Evolutionary conservation across 2,888 invertebrate species (phyloP).

Genomic region (Lapara coniferarum): DNA sequence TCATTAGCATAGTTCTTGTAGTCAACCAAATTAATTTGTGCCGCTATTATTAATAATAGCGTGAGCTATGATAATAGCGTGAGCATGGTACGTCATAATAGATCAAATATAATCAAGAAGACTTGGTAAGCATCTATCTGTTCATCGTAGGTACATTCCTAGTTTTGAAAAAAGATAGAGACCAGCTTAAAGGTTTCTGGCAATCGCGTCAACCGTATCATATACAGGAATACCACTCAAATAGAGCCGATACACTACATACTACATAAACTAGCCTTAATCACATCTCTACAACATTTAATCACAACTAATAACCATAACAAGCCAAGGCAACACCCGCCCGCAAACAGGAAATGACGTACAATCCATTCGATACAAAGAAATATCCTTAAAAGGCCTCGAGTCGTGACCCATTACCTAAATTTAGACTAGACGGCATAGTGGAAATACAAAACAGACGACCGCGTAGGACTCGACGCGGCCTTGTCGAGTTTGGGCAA

Average conservation of each 20-base stretch:
- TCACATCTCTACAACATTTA: not conserved
- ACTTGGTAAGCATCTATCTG: too few relatives aligned
- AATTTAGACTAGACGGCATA: slow-evolving; percentile 41
- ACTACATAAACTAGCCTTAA: not conserved
- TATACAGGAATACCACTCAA: too few relatives aligned
- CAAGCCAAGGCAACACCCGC: slow-evolving; percentile 19
- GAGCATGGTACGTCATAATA: not conserved
- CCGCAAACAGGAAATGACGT: slow-evolving; percentile 25
- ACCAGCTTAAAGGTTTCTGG: too few relatives aligned
- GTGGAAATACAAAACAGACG: slow-evolving; percentile 51
- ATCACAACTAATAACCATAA: not conserved
- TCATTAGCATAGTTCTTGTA: slow-evolving; percentile 2
- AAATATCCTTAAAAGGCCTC: slow-evolving; percentile 47
- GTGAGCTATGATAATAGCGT: too few relatives aligned
- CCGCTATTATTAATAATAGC: not conserved
- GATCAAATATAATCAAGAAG: too few relatives aligned
- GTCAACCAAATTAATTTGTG: not conserved
- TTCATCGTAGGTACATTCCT: too few relatives aligned
- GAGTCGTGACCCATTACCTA: slow-evolving; percentile 45
- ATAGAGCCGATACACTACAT: too few relatives aligned
- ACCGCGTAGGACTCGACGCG: slow-evolving; percentile 49
- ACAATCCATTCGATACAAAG: slow-evolving; percentile 23
- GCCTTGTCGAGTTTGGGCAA: slow-evolving; percentile 44
- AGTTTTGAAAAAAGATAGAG: too few relatives aligned
- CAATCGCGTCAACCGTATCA: too few relatives aligned